These are phyloP conservation scores for Lutraria lutraria DNA, from an alignment of 2,888 invertebrate species.

Conservation along the genomic window DNA sequence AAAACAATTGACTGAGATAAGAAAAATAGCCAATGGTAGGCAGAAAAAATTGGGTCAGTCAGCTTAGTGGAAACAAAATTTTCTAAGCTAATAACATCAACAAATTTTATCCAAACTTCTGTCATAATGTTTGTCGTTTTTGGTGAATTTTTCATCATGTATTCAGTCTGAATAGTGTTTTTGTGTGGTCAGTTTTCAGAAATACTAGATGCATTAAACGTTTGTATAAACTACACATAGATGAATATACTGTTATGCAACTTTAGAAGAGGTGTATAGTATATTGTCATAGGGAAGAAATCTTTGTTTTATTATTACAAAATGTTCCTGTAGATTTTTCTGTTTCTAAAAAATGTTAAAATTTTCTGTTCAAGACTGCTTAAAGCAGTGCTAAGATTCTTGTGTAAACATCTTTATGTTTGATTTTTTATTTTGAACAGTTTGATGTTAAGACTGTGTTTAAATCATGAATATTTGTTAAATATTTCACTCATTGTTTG, in stretches of 20 bases:
- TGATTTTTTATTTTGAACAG: conserved; percentile 16
- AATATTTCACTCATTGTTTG: neutral
- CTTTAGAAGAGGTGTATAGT: neutral
- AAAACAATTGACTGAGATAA: no score
- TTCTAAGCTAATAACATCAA: no score
- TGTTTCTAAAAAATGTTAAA: neutral
- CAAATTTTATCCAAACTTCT: no score
- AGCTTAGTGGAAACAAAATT: no score
- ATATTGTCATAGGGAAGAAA: neutral
- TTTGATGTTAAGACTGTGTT: conserved; percentile 39
- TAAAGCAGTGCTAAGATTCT: conserved; percentile 25
- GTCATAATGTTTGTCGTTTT: no score
- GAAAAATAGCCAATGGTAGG: no score
- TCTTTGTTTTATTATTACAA: neutral
- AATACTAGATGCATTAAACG: neutral
- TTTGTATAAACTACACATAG: neutral
- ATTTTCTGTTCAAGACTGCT: conserved; percentile 37
- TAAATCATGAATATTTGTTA: conserved; percentile 12
- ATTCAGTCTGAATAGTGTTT: no score
- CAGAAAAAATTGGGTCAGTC: no score
- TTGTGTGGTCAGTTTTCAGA: neutral
- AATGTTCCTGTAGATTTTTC: neutral
- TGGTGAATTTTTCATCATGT: no score
- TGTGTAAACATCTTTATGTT: neutral
- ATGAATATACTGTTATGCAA: neutral